phyloP scores from a whole-genome alignment of 2,113 vertebrate genomes.

The Atractosteus spatula region DNA sequence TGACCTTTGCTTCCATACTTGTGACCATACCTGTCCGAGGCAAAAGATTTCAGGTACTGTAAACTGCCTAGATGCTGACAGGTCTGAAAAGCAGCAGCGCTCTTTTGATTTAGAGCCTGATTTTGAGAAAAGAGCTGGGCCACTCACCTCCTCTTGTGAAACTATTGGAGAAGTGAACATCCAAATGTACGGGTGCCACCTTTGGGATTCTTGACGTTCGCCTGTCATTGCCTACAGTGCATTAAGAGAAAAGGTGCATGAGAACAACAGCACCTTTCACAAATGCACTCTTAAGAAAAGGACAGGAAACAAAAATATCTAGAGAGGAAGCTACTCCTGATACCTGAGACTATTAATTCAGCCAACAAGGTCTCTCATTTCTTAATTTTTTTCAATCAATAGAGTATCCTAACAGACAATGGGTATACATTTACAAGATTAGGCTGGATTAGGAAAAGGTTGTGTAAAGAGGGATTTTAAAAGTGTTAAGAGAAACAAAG shows the following conservation, averaged over 20 bases:
- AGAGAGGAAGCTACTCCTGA: conserved; percentile 34
- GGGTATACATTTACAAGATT: conserved; percentile 49
- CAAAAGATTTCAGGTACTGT: too few species aligned
- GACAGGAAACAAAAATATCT: conserved; percentile 24
- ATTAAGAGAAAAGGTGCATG: conserved; percentile 48
- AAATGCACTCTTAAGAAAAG: conserved; percentile 51
- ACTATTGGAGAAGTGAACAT: conserved; percentile 91
- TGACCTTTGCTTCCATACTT: too few species aligned
- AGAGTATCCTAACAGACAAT: conserved; percentile 44
- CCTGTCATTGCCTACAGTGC: conserved; percentile 84
- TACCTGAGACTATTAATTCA: conserved; percentile 34
- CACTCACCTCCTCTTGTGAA: conserved; percentile 94
- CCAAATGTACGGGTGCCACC: conserved; percentile 92
- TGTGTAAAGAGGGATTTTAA: conserved; percentile 51
- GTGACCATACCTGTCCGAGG: too few species aligned
- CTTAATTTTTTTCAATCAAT: conserved; percentile 39
- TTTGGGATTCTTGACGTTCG: conserved; percentile 87
- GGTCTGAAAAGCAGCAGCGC: too few species aligned
- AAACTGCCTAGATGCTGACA: too few species aligned
- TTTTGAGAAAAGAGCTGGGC: background rate
- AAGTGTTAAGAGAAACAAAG: conserved; percentile 63
- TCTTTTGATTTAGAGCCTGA: too few species aligned
- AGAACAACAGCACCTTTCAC: conserved; percentile 52
- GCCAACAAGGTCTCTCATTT: conserved; percentile 41
- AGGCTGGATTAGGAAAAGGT: conserved; percentile 58